Percentiles rank a stretch among this genome's conserved stretches.
phyloP scores from a whole-genome alignment of 1,140 invertebrate species.

The Plutomurus gul region DNA sequence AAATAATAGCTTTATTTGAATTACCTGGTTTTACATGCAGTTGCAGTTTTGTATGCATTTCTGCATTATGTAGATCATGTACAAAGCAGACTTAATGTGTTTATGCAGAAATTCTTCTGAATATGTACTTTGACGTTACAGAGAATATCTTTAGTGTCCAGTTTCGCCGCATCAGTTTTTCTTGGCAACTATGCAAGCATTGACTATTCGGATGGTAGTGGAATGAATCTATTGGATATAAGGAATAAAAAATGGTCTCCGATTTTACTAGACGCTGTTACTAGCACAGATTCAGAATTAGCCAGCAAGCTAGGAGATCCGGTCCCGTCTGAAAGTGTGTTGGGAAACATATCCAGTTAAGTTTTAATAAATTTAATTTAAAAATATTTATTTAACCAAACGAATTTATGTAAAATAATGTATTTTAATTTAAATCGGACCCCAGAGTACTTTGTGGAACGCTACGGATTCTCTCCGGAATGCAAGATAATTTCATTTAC shows the following conservation, averaged over 20 bases:
- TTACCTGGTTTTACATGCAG: too few relatives aligned
- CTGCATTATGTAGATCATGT: neutral
- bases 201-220: slow-evolving; percentile 89
- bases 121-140: slow-evolving; percentile 59
- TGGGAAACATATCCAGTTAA: slow-evolving; percentile 77
- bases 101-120: neutral
- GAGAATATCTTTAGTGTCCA: slow-evolving; percentile 91
- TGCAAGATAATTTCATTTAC: slow-evolving; percentile 88
- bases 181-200: slow-evolving; percentile 88
- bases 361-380: too few relatives aligned
- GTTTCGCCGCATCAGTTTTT: slow-evolving; percentile 85
- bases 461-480: slow-evolving; percentile 70
- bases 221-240: slow-evolving; percentile 95
- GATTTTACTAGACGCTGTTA: slow-evolving; percentile 70
- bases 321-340: slow-evolving; percentile 68
- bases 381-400: too few relatives aligned
- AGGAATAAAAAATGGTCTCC: slow-evolving; percentile 76
- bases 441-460: neutral
- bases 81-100: too few relatives aligned
- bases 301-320: slow-evolving; percentile 68
- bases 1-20: neutral
- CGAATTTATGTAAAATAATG: too few relatives aligned
- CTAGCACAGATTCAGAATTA: slow-evolving; percentile 63
- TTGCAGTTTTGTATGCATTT: too few relatives aligned
- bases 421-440: too few relatives aligned